phyloP scores from a whole-genome alignment of 2,113 vertebrate genomes.

The Chinchilla lanigera region DNA sequence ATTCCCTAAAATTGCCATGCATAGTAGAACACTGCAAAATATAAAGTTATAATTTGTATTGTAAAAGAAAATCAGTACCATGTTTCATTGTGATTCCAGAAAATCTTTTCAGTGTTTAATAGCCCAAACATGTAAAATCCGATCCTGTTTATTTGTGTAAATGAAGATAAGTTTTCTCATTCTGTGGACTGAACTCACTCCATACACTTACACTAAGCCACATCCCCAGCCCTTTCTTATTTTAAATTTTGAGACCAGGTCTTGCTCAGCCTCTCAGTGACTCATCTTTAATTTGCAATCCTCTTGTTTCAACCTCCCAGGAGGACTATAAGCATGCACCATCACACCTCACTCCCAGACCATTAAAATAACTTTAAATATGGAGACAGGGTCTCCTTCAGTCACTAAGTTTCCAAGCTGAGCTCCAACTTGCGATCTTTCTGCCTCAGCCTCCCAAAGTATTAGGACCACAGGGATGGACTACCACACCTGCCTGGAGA shows the following conservation, averaged over 20 bases:
- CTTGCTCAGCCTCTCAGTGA: background rate
- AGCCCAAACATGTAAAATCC: fast-evolving
- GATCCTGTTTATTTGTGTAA: background rate
- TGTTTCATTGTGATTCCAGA: background rate
- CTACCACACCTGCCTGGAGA: background rate
- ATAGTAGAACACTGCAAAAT: background rate
- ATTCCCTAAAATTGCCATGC: background rate
- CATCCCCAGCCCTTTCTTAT: background rate
- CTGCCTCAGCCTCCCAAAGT: background rate
- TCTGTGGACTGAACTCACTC: background rate
- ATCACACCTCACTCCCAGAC: background rate
- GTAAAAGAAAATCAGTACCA: background rate
- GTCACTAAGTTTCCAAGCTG: background rate
- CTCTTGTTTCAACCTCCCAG: background rate
- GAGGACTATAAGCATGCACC: background rate
- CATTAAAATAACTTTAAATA: background rate
- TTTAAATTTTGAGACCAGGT: background rate
- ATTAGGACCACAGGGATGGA: background rate
- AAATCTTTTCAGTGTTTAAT: background rate
- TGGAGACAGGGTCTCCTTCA: background rate
- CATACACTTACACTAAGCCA: background rate
- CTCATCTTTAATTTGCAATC: background rate
- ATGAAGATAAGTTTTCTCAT: background rate
- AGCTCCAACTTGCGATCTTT: background rate
- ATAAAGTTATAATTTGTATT: background rate